Base-by-base conservation (phyloP, 1,140 invertebrate genomes). In the Tenebrio molitor region DNA sequence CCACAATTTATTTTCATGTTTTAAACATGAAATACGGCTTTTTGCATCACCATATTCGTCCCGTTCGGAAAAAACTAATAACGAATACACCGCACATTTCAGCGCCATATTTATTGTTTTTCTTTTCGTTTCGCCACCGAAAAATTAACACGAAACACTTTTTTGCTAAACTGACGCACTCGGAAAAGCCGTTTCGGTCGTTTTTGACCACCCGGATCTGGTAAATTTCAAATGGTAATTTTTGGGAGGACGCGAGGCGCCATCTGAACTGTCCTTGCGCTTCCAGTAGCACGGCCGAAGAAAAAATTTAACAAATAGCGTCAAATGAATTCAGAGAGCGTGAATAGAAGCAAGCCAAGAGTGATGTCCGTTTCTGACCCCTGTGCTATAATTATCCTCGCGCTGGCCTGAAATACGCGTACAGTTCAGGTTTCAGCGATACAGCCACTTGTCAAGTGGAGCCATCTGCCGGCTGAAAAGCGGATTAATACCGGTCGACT, bases 311-410 rank as follows among this genome's bases (percentile, higher is more conserved):
- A 34, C 50, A 58, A 58, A 53, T 19, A 53, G 46, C 46, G 46
- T 53, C 17, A 53, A 53, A 58, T 58, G 50, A 58, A 58, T 58
- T 58, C 50, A 58, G 50, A 25, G 50, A 58, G 50, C 50, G 50
- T 58, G 50, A 58, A 58, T 58, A 58, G 50, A 33, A 58, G 50
- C 50, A 58, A 42, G 64, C 64, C 33, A 66, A 66, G 64, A 66
- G 42, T 66, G 64, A 66, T 66, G 64, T 41, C 64, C 64, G 39
- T 66, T 29, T 42, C 64, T 66, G 64, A 66, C 64, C 64, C 64
- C 17, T 46, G 64, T 33, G 64, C 64, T 66, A 66, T 66, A 66
- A 66, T 66, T 66, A 66, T 66, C 21, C 64, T 58, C 36, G 12
- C 64, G 36, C 64, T 46, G 25, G 36, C 64, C 64, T 66, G 64